Base-by-base conservation (phyloP, 2,797 vertebrate species). In the Esox lucius region DNA sequence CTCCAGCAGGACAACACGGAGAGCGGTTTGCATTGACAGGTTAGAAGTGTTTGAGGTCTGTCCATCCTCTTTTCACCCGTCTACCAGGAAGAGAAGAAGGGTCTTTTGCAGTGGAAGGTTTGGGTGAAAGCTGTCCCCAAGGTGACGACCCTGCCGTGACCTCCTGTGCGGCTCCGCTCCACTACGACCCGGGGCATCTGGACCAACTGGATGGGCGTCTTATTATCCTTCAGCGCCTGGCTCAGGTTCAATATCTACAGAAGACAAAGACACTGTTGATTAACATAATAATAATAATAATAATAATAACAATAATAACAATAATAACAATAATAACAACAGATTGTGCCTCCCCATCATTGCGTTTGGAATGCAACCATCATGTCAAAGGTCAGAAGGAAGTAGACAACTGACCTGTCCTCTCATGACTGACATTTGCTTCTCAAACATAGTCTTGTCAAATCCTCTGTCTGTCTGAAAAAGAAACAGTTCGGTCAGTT, bases 391-490 rank as follows among this genome's bases (percentile, higher is more conserved):
- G 15, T 16, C 11, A 11, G 5, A 0, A 24, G 13, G 17, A 48
- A 67, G 69, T 24, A 59, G 56, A 26, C 0, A 70, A 85, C 96
- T 87, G 91, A 99, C 98, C 96, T 99, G 98, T 61, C 98, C 98
- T 79, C 98, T 95, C 98, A 99, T 98, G 42, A 99, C 97, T 12
- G 98, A 98, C 97, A 99, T 98, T 87, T 99, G 97, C 82, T 93
- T 96, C 91, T 99, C 98, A 91, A 98, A 99, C 85, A 95, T 96
- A 76, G 95, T 90, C 90, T 95, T 97, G 91, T 99, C 96, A 84
- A 99, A 98, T 66, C 96, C 95, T 93, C 93, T 97, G 89, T 99
- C 98, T 0, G 89, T 93, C 98, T 98, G 85, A 79, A 69, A 78
- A 67, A 78, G 73, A 67, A 4, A 59, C 22, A 59, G 22, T 13